Conservation (phyloP, 2,888 invertebrate genomes). For the Lepeophtheirus nordmannii region DNA sequence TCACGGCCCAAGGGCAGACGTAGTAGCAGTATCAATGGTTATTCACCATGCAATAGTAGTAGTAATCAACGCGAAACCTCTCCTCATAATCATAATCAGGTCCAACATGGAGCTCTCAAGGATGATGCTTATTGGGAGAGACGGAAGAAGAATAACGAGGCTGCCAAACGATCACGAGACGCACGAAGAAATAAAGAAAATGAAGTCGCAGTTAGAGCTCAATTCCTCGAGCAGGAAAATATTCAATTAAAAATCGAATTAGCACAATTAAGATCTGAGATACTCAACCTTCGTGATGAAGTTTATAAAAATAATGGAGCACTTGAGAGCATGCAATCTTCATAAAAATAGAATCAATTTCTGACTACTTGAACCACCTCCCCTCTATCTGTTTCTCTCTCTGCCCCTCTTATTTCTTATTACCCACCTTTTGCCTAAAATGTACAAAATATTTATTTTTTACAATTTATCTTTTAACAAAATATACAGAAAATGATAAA, state of each 20-base stretch:
- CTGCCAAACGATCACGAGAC: constrained; percentile 84
- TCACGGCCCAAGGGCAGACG: background rate
- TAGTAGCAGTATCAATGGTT: background rate
- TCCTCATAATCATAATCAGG: background rate
- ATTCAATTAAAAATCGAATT: constrained; percentile 55
- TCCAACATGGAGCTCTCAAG: constrained; percentile 34
- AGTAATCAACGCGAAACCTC: background rate
- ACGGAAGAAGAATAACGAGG: constrained; percentile 77
- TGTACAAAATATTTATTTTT: too few species aligned
- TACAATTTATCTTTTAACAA: too few species aligned
- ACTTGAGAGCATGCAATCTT: too few species aligned
- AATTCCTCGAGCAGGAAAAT: constrained; percentile 71
- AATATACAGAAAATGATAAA: too few species aligned
- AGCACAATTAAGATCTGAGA: constrained; percentile 48
- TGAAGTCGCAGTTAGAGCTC: constrained; percentile 72
- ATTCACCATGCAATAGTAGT: background rate
- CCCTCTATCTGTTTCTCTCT: too few species aligned
- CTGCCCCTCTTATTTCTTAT: too few species aligned
- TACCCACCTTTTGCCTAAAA: too few species aligned
- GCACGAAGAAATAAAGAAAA: constrained; percentile 76
- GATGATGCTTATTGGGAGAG: constrained; percentile 76
- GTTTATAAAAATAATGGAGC: too few species aligned
- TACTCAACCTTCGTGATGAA: constrained; percentile 29
- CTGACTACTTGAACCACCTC: too few species aligned
- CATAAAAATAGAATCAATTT: too few species aligned